Conservation (phyloP, 2,888 invertebrate species). For the Conops quadrifasciatus region DNA sequence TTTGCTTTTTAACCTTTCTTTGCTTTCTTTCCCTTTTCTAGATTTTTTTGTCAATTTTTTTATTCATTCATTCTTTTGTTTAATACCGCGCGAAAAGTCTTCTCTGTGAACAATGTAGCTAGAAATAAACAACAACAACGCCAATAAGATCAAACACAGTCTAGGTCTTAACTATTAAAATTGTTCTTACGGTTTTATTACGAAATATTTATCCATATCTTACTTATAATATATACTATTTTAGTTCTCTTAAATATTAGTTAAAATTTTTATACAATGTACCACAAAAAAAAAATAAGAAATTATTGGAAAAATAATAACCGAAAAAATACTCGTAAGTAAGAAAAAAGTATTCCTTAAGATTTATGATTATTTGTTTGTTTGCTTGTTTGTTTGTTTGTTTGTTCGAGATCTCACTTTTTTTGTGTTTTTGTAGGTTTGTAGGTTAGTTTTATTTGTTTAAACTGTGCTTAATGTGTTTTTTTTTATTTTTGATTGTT, state of each 20-base stretch:
- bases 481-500: too few relatives aligned
- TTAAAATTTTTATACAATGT: not conserved
- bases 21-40: conserved; percentile 32
- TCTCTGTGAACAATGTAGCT: conserved; percentile 59
- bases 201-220: too few relatives aligned
- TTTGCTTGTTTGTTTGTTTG: not conserved
- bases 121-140: conserved; percentile 47
- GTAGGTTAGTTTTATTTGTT: too few relatives aligned
- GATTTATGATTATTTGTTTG: not conserved
- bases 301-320: not conserved
- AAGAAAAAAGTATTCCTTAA: too few relatives aligned
- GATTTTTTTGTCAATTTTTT: conserved; percentile 15
- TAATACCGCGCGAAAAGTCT: conserved; percentile 58
- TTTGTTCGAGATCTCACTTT: not conserved
- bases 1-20: not conserved
- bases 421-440: too few relatives aligned
- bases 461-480: too few relatives aligned
- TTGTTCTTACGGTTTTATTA: too few relatives aligned
- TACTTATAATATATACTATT: too few relatives aligned
- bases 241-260: not conserved
- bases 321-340: not conserved
- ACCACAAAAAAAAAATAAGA: not conserved
- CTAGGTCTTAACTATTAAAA: too few relatives aligned
- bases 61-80: conserved; percentile 33
- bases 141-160: conserved; percentile 11